A percentile compares a stretch with the other conserved stretches of the same genome.
These are phyloP conservation scores for Andrena bucephala DNA, from an alignment of 2,888 invertebrate genomes.

Conservation along the genomic window DNA sequence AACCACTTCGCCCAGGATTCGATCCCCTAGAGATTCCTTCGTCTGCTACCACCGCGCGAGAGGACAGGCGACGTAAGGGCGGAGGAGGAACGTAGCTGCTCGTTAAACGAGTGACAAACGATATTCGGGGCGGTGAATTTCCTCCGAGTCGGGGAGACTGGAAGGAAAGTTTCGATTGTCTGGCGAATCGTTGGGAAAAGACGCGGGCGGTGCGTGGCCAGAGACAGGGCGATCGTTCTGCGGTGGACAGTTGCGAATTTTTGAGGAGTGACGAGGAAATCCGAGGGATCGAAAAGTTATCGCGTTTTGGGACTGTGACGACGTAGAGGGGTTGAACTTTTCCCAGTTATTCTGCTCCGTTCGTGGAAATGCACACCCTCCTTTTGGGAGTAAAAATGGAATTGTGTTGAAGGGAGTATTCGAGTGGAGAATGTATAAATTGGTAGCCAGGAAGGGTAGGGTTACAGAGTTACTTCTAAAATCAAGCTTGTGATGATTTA, in stretches of 20 bases:
- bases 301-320: neutral
- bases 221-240: neutral
- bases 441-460: no score
- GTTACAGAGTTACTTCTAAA: no score
- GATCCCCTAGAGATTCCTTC: conserved; percentile 20
- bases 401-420: no score
- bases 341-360: no score
- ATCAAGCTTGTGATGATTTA: no score
- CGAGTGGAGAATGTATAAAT: no score
- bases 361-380: no score
- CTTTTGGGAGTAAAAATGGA: no score
- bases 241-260: neutral
- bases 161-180: conserved; percentile 11
- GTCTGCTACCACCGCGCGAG: neutral
- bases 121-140: conserved; percentile 6
- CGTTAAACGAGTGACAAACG: conserved; percentile 34
- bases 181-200: neutral
- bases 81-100: neutral
- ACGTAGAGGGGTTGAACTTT: no score
- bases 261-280: neutral
- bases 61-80: neutral
- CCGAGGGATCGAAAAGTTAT: neutral
- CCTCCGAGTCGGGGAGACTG: neutral
- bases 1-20: conserved; percentile 26
- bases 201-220: neutral